Evolutionary conservation across 2,113 vertebrate species (phyloP).

Genomic region (Pseudolaguvia tuberculata): DNA sequence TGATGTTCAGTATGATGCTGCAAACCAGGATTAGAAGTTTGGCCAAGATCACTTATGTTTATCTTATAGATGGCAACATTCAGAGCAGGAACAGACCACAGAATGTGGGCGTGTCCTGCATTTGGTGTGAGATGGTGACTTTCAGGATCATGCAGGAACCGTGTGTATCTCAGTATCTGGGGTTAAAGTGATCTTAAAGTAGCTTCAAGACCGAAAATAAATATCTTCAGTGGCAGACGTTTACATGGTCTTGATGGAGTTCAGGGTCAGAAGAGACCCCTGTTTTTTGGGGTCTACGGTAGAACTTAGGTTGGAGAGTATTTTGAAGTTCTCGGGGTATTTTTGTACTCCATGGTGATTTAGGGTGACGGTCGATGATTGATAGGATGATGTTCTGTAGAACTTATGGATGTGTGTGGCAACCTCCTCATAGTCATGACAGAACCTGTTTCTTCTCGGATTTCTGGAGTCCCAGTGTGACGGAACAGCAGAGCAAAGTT

Average conservation of each 20-base stretch:
- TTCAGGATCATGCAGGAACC: background rate
- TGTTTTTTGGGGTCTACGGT: background rate
- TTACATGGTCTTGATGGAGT: background rate
- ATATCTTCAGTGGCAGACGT: background rate
- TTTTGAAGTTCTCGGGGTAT: background rate
- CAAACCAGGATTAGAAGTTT: too few relatives aligned
- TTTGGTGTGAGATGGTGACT: background rate
- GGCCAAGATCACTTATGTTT: background rate
- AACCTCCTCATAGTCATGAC: background rate
- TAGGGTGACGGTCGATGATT: background rate
- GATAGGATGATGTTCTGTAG: background rate
- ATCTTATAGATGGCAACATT: background rate
- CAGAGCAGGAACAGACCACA: background rate
- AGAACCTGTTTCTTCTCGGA: background rate
- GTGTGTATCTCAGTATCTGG: background rate
- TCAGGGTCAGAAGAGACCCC: background rate
- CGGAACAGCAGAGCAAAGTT: background rate
- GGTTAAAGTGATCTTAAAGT: background rate
- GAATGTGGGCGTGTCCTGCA: too few relatives aligned
- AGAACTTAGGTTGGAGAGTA: background rate
- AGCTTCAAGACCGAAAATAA: background rate
- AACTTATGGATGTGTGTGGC: background rate
- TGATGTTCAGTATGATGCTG: slow-evolving; percentile 11
- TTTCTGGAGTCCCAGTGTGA: background rate
- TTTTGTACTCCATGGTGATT: background rate